Conservation (phyloP, 2,888 invertebrate genomes). For the Parnassius mnemosyne region DNA sequence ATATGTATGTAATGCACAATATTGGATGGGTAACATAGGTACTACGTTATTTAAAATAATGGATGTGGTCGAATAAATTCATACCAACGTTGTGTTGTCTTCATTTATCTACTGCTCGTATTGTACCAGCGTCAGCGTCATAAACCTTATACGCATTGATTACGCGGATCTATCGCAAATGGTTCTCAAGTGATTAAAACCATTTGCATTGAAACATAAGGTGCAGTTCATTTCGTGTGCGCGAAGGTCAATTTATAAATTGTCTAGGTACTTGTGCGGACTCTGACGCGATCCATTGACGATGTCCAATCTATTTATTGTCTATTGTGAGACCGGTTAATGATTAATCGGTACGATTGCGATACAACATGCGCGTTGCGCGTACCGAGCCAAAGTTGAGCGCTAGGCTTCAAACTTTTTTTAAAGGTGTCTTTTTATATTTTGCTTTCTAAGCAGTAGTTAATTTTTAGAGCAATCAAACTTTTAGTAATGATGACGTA, state of each 20-base stretch:
- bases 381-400: no score
- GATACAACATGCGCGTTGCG: no score
- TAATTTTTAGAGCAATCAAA: no score
- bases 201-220: constrained; percentile 17
- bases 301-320: constrained; percentile 16
- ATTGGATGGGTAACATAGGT: no score
- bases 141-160: constrained; percentile 5
- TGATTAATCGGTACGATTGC: no score
- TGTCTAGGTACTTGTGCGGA: constrained; percentile 1
- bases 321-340: neutral
- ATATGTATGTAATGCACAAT: no score
- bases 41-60: no score
- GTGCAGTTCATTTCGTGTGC: constrained; percentile 6
- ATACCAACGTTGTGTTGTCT: neutral
- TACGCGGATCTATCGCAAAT: constrained; percentile 11
- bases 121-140: constrained; percentile 11
- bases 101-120: neutral
- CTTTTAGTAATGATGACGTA: no score
- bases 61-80: no score
- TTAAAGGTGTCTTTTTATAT: no score
- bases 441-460: no score
- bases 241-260: constrained; percentile 13
- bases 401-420: no score
- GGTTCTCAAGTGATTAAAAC: constrained; percentile 16
- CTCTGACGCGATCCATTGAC: constrained; percentile 4